Percentiles rank a stretch among this genome's conserved stretches.
Conservation (phyloP, 2,888 invertebrate genomes). For the Tanytarsus gracilentus region DNA sequence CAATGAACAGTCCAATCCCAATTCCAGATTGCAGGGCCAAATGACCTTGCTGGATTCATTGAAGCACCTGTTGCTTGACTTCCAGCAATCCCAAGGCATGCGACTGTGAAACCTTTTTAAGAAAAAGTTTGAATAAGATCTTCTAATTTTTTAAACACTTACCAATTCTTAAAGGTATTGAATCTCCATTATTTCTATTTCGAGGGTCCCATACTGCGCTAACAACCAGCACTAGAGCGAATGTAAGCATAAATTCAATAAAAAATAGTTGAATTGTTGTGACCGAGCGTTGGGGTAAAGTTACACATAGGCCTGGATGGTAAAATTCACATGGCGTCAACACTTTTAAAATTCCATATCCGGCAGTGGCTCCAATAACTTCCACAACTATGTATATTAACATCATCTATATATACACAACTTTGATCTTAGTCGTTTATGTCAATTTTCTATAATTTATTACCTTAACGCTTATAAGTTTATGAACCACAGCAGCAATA, state of each 20-base stretch:
- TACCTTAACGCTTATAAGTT: neutral
- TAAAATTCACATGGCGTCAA: neutral
- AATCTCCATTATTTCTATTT: neutral
- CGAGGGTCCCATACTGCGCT: neutral
- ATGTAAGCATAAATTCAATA: neutral
- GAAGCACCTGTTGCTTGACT: conserved; percentile 51
- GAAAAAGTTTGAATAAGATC: no score
- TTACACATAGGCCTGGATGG: neutral
- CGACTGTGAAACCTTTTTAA: neutral
- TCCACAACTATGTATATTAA: neutral
- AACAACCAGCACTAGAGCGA: neutral
- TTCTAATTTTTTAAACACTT: no score
- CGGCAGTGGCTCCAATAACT: neutral
- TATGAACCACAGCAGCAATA: neutral
- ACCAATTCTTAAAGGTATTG: neutral
- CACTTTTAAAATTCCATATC: neutral
- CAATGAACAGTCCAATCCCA: conserved; percentile 58
- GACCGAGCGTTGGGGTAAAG: neutral
- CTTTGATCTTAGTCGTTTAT: neutral
- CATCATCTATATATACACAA: neutral
- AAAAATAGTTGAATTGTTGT: neutral
- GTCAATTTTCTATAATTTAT: neutral
- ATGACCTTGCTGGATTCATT: conserved; percentile 61
- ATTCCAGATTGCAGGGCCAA: conserved; percentile 64
- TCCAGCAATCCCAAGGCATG: neutral